Evolutionary conservation across 2,888 invertebrate genomes (phyloP).

Genomic region (Cynaeus angustus): DNA sequence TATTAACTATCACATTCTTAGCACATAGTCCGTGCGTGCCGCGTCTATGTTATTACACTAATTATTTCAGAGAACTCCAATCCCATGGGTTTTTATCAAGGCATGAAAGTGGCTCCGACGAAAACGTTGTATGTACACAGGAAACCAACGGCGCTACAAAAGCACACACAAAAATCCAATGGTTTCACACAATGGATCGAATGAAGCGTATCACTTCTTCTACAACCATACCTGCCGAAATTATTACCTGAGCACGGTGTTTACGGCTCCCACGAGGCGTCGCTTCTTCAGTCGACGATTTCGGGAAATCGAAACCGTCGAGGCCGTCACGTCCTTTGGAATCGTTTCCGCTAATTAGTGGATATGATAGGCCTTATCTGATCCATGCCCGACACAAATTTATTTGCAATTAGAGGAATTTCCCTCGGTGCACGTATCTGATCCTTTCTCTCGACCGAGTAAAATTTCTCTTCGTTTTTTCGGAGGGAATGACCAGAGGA

Average conservation of each 20-base stretch:
- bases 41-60: conserved; percentile 57
- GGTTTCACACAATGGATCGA: conserved; percentile 47
- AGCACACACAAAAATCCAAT: conserved; percentile 29
- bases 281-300: conserved; percentile 18
- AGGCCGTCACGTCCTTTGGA: conserved; percentile 15
- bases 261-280: conserved; percentile 35
- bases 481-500: conserved; percentile 16
- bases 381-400: conserved; percentile 46
- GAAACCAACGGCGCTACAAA: conserved; percentile 40
- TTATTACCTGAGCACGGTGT: conserved; percentile 49
- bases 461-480: conserved; percentile 38
- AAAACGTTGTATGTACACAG: conserved; percentile 27
- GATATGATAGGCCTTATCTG: conserved; percentile 40
- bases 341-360: conserved; percentile 41
- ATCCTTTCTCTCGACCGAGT: conserved; percentile 40
- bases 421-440: conserved; percentile 33
- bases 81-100: conserved; percentile 51
- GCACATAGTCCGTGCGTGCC: conserved; percentile 52
- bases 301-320: conserved; percentile 27
- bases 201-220: conserved; percentile 49
- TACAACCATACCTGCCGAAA: conserved; percentile 48
- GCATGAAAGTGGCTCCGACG: conserved; percentile 31
- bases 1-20: conserved; percentile 31
- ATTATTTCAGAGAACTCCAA: conserved; percentile 57
- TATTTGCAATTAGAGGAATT: conserved; percentile 47